phyloP scores from a whole-genome alignment of 1,140 invertebrate genomes.

The Argopecten irradians region DNA sequence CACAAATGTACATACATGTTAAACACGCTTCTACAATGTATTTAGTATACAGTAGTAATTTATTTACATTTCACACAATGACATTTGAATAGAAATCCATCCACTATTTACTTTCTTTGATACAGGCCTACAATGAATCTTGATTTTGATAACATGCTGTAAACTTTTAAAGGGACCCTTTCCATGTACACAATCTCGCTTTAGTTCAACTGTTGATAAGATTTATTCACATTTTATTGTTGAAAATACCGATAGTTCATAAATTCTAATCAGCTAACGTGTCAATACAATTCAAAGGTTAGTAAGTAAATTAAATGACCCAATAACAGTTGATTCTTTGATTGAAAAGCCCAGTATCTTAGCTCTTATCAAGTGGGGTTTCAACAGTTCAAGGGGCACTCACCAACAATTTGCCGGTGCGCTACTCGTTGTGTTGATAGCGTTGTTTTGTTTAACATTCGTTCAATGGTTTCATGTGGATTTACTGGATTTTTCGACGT shows the following conservation, averaged over 20 bases:
- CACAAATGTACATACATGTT: too few relatives aligned
- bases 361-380: background rate
- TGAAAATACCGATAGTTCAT: background rate
- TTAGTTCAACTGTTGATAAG: background rate
- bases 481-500: conserved; percentile 42
- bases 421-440: conserved; percentile 62
- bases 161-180: background rate
- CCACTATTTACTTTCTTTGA: background rate
- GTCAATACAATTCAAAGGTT: background rate
- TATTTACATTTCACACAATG: too few relatives aligned
- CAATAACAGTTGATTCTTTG: background rate
- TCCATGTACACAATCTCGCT: too few relatives aligned
- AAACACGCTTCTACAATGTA: too few relatives aligned
- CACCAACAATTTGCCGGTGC: conserved; percentile 66
- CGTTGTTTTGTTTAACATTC: conserved; percentile 67
- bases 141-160: background rate
- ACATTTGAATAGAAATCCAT: background rate
- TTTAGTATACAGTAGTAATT: too few relatives aligned
- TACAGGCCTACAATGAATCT: too few relatives aligned
- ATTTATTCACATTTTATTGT: background rate
- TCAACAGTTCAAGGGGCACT: conserved; percentile 34
- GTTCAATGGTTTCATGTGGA: conserved; percentile 63
- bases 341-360: background rate
- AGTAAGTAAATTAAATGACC: conserved; percentile 35
- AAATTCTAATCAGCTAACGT: background rate